A percentile compares a stretch with the other conserved stretches of the same genome.
phyloP scores from a whole-genome alignment of 2,113 vertebrate species.

The Pongo abelii region DNA sequence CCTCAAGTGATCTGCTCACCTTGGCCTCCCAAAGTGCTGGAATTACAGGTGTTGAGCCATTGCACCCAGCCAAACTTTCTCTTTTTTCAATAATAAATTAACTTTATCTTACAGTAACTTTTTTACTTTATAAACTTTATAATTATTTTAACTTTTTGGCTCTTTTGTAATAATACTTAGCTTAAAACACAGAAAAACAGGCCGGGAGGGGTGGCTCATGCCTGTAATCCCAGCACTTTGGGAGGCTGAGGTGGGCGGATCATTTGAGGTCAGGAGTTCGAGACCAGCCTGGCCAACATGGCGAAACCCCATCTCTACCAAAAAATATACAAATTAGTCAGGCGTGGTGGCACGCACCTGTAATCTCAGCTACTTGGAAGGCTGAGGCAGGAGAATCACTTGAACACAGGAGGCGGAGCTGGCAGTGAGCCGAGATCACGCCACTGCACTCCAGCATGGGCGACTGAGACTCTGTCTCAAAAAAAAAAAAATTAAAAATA shows the following conservation, averaged over 20 bases:
- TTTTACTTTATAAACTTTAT: too few relatives aligned
- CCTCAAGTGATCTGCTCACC: neutral
- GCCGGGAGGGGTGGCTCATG: neutral
- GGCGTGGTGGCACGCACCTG: rapidly evolving
- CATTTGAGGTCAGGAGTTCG: neutral
- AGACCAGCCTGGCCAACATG: neutral
- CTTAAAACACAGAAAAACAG: too few relatives aligned
- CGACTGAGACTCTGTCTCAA: too few relatives aligned
- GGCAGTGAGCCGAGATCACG: too few relatives aligned
- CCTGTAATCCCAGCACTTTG: neutral
- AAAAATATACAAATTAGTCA: neutral
- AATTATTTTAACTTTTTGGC: too few relatives aligned
- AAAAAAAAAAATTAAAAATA: too few relatives aligned
- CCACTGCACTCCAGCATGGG: too few relatives aligned
- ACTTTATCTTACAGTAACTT: too few relatives aligned
- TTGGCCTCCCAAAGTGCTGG: neutral
- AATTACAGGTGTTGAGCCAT: neutral
- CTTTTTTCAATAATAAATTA: neutral
- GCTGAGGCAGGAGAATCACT: neutral
- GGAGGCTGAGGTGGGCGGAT: neutral
- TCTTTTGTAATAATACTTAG: too few relatives aligned
- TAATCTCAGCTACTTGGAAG: too few relatives aligned
- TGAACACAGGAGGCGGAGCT: neutral
- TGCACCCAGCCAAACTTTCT: neutral
- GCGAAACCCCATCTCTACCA: neutral